Evolutionary conservation across 2,113 vertebrate species (phyloP).

Genomic region (Upupa epops): DNA sequence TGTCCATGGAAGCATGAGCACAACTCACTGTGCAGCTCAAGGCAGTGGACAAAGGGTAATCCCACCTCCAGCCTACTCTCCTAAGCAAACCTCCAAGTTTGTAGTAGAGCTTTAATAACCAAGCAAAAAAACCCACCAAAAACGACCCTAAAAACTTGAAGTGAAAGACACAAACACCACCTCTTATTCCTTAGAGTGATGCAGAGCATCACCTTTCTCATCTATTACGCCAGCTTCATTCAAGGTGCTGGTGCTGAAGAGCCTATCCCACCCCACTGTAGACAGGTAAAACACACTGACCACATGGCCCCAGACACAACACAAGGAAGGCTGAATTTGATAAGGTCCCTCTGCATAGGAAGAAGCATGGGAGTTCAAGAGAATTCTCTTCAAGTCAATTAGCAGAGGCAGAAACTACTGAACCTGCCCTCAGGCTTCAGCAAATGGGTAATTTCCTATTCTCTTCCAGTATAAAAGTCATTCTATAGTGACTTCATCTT

Average conservation of each 20-base stretch:
- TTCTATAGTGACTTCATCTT: background rate
- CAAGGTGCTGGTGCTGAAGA: background rate
- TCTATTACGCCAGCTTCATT: background rate
- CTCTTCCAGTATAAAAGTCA: background rate
- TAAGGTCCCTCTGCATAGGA: background rate
- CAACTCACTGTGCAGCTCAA: background rate
- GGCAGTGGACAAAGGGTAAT: accelerated
- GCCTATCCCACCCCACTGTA: background rate
- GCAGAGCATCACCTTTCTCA: background rate
- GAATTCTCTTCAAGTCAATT: background rate
- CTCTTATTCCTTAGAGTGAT: background rate
- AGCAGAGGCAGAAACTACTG: background rate
- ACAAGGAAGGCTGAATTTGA: background rate
- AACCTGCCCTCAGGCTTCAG: background rate
- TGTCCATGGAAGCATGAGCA: background rate
- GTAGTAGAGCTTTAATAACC: background rate
- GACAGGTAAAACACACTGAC: background rate
- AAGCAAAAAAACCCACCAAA: background rate
- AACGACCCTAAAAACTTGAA: background rate
- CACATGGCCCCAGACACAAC: too few relatives aligned
- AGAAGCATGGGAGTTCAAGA: background rate
- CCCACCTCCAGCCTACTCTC: background rate
- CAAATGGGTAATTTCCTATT: background rate
- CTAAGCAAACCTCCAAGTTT: background rate
- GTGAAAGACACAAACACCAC: background rate